These are phyloP conservation scores for Hypomecis punctinalis DNA, from an alignment of 2,888 invertebrate genomes.

Conservation along the genomic window DNA sequence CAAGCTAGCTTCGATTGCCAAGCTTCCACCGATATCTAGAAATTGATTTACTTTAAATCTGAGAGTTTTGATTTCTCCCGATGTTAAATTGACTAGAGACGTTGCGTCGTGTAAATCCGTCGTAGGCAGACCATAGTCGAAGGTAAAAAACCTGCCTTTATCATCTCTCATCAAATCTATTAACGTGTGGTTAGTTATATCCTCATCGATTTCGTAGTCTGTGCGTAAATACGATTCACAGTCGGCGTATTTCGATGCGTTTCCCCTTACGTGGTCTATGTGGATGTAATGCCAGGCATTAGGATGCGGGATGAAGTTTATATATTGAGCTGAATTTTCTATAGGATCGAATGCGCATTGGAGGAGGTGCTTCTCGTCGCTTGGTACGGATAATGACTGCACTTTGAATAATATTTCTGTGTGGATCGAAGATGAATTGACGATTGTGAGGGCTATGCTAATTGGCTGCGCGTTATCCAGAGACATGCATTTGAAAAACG, in stretches of 20 bases:
- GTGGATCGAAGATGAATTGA: slow-evolving; percentile 59
- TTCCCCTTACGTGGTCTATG: slow-evolving; percentile 55
- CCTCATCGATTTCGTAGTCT: slow-evolving; percentile 58
- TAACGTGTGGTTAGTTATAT: slow-evolving; percentile 59
- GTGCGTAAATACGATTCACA: slow-evolving; percentile 68
- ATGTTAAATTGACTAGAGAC: slow-evolving; percentile 88
- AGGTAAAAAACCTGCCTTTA: slow-evolving; percentile 90
- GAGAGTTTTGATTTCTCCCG: slow-evolving; percentile 86
- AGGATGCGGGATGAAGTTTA: slow-evolving; percentile 83
- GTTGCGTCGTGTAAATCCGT: slow-evolving; percentile 87
- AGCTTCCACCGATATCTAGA: slow-evolving; percentile 92
- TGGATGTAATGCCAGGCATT: slow-evolving; percentile 86
- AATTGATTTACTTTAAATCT: slow-evolving; percentile 89
- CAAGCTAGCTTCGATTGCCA: slow-evolving; percentile 89
- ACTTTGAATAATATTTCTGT: slow-evolving; percentile 71
- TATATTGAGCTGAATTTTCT: slow-evolving; percentile 62
- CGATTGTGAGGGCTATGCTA: slow-evolving; percentile 70
- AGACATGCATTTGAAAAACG: slow-evolving; percentile 82
- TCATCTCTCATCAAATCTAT: slow-evolving; percentile 83
- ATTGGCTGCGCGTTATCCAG: slow-evolving; percentile 62
- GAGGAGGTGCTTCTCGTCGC: slow-evolving; percentile 75
- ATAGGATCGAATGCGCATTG: slow-evolving; percentile 79
- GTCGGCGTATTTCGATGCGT: slow-evolving; percentile 60
- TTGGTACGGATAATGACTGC: slow-evolving; percentile 82
- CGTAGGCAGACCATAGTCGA: slow-evolving; percentile 89